Percentiles rank a stretch among this genome's conserved stretches.
Conservation (phyloP, 2,888 invertebrate genomes). For the Linnaemya vulpina region DNA sequence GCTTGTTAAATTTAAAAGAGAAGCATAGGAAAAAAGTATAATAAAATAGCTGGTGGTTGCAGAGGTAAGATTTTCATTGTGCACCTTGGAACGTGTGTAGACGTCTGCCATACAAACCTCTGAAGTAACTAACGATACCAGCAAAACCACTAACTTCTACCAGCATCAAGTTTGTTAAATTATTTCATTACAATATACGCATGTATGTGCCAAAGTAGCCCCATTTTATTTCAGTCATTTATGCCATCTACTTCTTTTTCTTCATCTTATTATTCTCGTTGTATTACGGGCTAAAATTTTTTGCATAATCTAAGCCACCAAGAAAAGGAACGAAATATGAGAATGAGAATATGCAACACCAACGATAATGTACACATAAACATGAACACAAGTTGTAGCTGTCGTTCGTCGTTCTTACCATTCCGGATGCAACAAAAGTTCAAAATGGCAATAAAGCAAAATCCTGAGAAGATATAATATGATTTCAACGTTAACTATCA, state of each 20-base stretch:
- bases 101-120: conserved; percentile 41
- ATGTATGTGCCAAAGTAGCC: background rate
- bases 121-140: conserved; percentile 22
- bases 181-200: conserved; percentile 28
- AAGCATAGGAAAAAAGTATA: background rate
- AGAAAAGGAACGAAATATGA: conserved; percentile 25
- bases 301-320: conserved; percentile 53
- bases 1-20: background rate
- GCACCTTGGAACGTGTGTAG: conserved; percentile 43
- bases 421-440: conserved; percentile 44
- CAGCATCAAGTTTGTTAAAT: conserved; percentile 32
- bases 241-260: conserved; percentile 21
- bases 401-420: conserved; percentile 18
- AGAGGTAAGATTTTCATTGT: conserved; percentile 18
- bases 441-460: conserved; percentile 42
- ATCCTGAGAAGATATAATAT: conserved; percentile 43
- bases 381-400: background rate
- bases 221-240: conserved; percentile 32
- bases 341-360: background rate
- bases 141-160: background rate
- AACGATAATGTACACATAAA: conserved; percentile 11
- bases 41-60: conserved; percentile 3
- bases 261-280: conserved; percentile 19
- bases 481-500: conserved; percentile 13
- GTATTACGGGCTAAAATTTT: conserved; percentile 29